phyloP scores from a whole-genome alignment of 1,140 invertebrate genomes.

The Cydia pomonella region DNA sequence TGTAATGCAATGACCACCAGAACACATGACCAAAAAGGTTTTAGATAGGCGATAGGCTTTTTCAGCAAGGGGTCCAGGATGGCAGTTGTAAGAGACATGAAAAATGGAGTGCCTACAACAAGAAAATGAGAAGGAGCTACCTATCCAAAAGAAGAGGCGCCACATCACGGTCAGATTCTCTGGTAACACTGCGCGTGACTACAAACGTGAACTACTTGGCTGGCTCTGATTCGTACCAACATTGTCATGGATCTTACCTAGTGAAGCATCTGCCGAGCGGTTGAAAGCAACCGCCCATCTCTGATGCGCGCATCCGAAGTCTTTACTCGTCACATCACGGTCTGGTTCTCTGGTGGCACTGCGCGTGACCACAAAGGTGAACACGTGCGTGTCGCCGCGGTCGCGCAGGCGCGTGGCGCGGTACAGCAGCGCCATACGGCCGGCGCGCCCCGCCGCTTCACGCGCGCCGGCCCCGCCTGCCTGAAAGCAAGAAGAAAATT shows the following conservation, averaged over 20 bases:
- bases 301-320: conserved; percentile 92
- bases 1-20: no score
- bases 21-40: no score
- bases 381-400: conserved; percentile 91
- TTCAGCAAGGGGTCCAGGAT: no score
- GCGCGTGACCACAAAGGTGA: conserved; percentile 91
- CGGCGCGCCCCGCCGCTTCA: conserved; percentile 47
- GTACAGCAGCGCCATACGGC: conserved; percentile 90
- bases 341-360: conserved; percentile 90
- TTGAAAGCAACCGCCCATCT: conserved; percentile 94
- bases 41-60: no score
- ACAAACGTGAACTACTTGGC: conserved; percentile 87
- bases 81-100: no score
- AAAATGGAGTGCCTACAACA: no score
- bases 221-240: no score
- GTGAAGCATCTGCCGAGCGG: conserved; percentile 83
- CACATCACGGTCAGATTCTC: conserved; percentile 90
- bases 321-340: conserved; percentile 91
- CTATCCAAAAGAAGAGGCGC: no score
- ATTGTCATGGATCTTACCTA: no score
- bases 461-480: conserved; percentile 51
- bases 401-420: conserved; percentile 92
- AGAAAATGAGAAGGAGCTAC: no score
- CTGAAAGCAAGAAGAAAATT: conserved; percentile 37
- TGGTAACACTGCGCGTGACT: conserved; percentile 88